Evolutionary conservation across 2,888 invertebrate genomes (phyloP).

Genomic region (Barypeithes pellucidus): DNA sequence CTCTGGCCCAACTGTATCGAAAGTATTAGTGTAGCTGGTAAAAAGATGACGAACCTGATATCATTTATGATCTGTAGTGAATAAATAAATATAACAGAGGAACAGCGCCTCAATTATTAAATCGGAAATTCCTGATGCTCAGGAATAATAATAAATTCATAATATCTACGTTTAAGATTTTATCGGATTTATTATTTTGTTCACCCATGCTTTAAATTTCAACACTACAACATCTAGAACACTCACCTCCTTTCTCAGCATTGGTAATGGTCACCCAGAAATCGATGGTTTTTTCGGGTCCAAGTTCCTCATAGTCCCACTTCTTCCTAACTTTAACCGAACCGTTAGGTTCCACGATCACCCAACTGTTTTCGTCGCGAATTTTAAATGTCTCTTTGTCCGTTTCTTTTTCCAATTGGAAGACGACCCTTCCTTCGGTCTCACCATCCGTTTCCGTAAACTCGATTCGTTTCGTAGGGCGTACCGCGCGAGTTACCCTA

Average conservation of each 20-base stretch:
- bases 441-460: conserved; percentile 94
- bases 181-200: background rate
- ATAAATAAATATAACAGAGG: too few species aligned
- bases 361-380: conserved; percentile 95
- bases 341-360: conserved; percentile 92
- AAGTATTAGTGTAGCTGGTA: too few species aligned
- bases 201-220: background rate
- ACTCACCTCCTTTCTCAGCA: conserved; percentile 89
- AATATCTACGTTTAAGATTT: too few species aligned
- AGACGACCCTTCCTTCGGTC: conserved; percentile 89
- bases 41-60: too few species aligned
- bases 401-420: conserved; percentile 92
- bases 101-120: too few species aligned
- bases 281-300: conserved; percentile 95
- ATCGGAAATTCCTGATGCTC: too few species aligned
- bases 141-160: too few species aligned
- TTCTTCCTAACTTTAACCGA: conserved; percentile 95
- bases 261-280: conserved; percentile 97
- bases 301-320: conserved; percentile 97
- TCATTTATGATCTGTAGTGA: too few species aligned
- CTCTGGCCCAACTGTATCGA: too few species aligned
- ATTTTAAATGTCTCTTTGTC: conserved; percentile 95
- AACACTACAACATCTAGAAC: conserved; percentile 14
- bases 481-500: conserved; percentile 90
- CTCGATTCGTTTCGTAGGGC: conserved; percentile 94